Evolutionary conservation across 2,113 vertebrate genomes (phyloP), one percentile per base, ranked within the genome.

Genomic region (Charadrius vociferus): DNA sequence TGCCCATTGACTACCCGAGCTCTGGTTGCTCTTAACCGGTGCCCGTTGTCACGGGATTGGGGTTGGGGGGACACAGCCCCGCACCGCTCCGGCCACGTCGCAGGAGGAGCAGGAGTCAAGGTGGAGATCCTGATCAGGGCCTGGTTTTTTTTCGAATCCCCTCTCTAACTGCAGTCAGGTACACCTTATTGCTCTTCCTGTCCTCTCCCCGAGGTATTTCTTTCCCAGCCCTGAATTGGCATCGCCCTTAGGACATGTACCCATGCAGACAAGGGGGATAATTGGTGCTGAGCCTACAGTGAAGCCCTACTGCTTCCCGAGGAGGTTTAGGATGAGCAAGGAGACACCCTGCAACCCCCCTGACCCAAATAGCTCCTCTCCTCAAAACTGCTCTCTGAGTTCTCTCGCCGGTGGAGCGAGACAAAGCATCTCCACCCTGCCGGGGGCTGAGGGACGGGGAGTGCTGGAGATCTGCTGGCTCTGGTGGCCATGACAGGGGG

Each of bases 211-310:
- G 7, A 52, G 24, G 19, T 49, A 12, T 43, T 49, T 68, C 36
- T 84, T 67, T 34, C 23, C 71, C 66, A 53, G 10, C 41, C 61
- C 49, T 36, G 23, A 20, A 16, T 6, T 14, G 19, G 26, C 27
- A 6, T 62, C 22, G 3, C 7, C 0, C 14, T 37, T 36, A 10
- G 53, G 62, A 21, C 29, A 16, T 6, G 5, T 0, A 7, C 39
- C 39, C 59, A 4, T 3, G n/a, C 37, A 63, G 32, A 12, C 12
- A 29, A 32, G 24, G 55, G 26, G 18, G 21, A 7, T 47, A n/a
- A 30, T 8, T 20, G 78, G 23, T 43, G 36, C 37, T 27, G 43
- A 47, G 37, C 50, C 9, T 75, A 67, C 67, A 36, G n/a, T 18
- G 24, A 62, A 79, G 65, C 47, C 9, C 30, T 41, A 1, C 39